Evolutionary conservation across 2,113 vertebrate genomes (phyloP), one percentile per base, ranked within the genome.

Genomic region (Eira barbara): DNA sequence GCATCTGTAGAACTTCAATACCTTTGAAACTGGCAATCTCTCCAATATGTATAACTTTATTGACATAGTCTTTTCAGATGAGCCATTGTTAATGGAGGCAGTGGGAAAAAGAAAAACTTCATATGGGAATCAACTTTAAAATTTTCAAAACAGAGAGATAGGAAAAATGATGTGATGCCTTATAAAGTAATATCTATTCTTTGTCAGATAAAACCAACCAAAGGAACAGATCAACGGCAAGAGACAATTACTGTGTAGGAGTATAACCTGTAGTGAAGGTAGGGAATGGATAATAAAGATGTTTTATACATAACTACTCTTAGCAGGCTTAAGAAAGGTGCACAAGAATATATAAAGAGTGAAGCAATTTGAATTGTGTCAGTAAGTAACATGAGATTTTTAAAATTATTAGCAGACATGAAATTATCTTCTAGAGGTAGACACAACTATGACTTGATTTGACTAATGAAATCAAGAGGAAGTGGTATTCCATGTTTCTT

Each of bases 11-110:
- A 83, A 94, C 45, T 78, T 95, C 86, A 91, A 8, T 91, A 91
- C 52, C 31, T 97, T 69, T 95, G 95, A 96, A 67, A 18, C 14
- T 85, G 45, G 11, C 52, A 95, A 74, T 91, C 65, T 78, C 27
- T 65, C 45, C 59, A 79, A 63, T 78, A 83, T 94, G 84, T 95
- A 78, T 57, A 59, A 61, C 80, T 86, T 90, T 89, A 57, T 23
- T 36, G 52, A 96, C 55, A 85, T 18, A 67, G 13, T 73, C 36
- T 17, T 95, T 94, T 92, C 39, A 91, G 57, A 82, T 71, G 78
- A 71, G 15, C 45, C 61, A 52, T 74, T 78, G 57, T 87, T 84
- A 96, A 94, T 95, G 84, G 82, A 95, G 57, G 83, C 45, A 39
- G 3, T 88, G 57, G 49, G 15, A 89, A 89, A 79, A 6, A 94